Percentiles rank a stretch among this genome's conserved stretches.
These are phyloP conservation scores for Griposia aprilina DNA, from an alignment of 2,888 invertebrate species.

Conservation along the genomic window DNA sequence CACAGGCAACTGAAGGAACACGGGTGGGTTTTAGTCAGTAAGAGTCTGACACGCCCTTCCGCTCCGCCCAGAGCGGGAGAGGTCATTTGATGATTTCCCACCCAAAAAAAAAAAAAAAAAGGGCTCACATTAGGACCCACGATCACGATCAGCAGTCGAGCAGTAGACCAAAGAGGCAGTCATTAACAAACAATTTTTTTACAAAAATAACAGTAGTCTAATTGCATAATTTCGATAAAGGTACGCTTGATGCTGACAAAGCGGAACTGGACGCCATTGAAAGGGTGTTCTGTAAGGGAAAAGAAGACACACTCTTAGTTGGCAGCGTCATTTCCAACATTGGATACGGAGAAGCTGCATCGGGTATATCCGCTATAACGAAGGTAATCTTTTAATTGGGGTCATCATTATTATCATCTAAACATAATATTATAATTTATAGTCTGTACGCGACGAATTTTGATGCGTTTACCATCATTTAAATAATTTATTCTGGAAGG, in stretches of 20 bases:
- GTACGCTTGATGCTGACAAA: constrained; percentile 91
- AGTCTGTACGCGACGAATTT: too few species aligned
- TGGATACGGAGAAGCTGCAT: constrained; percentile 84
- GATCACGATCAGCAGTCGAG: background rate
- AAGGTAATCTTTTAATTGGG: constrained; percentile 82
- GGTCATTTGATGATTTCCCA: too few species aligned
- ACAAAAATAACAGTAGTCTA: background rate
- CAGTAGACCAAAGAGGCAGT: background rate
- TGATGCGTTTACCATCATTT: too few species aligned
- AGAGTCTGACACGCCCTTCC: too few species aligned
- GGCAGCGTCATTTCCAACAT: constrained; percentile 89
- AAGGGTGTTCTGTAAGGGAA: constrained; percentile 89
- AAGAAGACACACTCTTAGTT: constrained; percentile 91
- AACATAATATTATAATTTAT: background rate
- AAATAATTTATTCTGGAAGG: too few species aligned
- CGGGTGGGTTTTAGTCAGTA: too few species aligned
- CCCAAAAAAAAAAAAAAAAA: too few species aligned
- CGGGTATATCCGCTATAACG: constrained; percentile 89
- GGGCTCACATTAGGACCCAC: background rate
- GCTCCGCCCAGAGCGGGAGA: too few species aligned
- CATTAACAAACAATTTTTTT: background rate
- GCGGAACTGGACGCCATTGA: constrained; percentile 92
- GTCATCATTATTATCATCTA: background rate
- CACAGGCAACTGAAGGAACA: too few species aligned
- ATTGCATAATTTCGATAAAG: constrained; percentile 62